Evolutionary conservation across 2,797 vertebrate species (phyloP).

Genomic region (Neosilurus hyrtlii): DNA sequence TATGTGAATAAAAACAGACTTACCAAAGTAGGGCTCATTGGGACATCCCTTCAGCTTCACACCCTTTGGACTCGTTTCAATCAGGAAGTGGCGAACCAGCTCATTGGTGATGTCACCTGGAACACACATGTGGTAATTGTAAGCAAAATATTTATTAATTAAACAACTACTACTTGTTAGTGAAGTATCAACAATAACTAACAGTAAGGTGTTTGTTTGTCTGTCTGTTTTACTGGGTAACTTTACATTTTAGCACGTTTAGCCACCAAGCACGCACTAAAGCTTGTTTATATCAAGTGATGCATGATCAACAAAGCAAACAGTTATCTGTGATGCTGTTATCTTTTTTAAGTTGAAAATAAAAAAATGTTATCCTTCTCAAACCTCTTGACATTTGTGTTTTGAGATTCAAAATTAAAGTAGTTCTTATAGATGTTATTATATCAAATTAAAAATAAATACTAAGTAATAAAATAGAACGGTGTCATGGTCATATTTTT

Average conservation of each 20-base stretch:
- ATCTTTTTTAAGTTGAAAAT: neutral
- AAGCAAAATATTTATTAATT: neutral
- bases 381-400: neutral
- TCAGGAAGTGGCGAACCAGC: constrained; percentile 96
- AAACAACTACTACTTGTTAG: neutral
- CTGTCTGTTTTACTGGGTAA: neutral
- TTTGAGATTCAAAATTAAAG: constrained; percentile 3
- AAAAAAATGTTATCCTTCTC: neutral
- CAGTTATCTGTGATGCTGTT: neutral
- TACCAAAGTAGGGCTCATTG: constrained; percentile 96
- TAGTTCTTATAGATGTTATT: neutral
- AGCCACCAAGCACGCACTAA: neutral
- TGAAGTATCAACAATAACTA: neutral
- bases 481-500: neutral
- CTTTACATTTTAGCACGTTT: neutral
- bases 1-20: constrained; percentile 59
- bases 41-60: constrained; percentile 98
- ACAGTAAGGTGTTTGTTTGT: too few species aligned
- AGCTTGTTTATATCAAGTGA: neutral
- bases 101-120: constrained; percentile 88
- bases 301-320: neutral
- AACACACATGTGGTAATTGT: constrained; percentile 18
- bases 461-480: neutral
- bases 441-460: neutral
- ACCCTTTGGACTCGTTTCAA: constrained; percentile 93